Conservation (phyloP, 1,140 invertebrate genomes). For the Heliconius hewitsoni region DNA sequence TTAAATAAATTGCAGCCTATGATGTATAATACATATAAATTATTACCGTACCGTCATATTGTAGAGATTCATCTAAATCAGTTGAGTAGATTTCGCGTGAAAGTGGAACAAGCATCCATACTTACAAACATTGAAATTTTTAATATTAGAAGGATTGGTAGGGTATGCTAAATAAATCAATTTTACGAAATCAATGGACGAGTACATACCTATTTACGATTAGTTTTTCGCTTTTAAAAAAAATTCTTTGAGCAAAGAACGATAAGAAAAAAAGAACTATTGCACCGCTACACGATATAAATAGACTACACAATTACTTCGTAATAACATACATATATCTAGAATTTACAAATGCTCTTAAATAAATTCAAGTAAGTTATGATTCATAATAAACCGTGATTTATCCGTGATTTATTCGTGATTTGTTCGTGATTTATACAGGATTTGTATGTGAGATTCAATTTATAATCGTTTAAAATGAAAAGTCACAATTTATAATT, state of each 20-base stretch:
- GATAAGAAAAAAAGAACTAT: not conserved
- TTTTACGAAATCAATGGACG: no score
- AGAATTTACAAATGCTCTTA: not conserved
- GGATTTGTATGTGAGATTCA: not conserved
- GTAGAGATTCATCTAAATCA: no score
- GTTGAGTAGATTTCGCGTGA: no score
- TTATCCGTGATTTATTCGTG: not conserved
- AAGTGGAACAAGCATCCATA: no score
- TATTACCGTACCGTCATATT: no score
- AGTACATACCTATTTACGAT: not conserved
- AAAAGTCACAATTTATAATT: not conserved
- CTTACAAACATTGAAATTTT: no score
- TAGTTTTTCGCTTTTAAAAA: not conserved
- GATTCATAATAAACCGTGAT: constrained; percentile 10
- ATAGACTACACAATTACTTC: no score
- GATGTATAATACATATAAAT: no score
- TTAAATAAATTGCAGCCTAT: no score
- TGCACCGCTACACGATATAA: not conserved
- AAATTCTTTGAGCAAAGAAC: not conserved
- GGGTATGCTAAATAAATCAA: no score
- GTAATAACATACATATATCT: not conserved
- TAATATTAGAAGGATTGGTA: no score
- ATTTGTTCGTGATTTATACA: constrained; percentile 1
- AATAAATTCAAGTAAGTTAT: not conserved
- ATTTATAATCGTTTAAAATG: not conserved